Base-by-base conservation (phyloP, 2,888 invertebrate genomes). In the Ametastegia equiseti region DNA sequence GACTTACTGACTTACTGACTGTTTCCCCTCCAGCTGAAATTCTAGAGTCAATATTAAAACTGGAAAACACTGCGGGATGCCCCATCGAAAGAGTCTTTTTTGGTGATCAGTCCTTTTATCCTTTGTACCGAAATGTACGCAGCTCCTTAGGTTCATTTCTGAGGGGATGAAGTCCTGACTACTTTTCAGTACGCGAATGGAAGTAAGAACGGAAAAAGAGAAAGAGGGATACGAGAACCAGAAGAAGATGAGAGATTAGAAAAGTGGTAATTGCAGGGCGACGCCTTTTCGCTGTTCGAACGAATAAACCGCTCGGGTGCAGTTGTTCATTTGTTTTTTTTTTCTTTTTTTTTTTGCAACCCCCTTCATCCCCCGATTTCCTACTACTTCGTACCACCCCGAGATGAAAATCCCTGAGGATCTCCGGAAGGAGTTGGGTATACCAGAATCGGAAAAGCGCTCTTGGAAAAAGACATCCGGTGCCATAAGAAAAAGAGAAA, bases 271-370 rank as follows among this genome's bases (percentile, higher is more conserved):
- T 80, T 71, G 45, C 67, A 30, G 23, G 71, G 80, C 42, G 60
- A 69, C 80, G 80, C 80, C 80, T 57, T 23, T 80, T 80, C 75
- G 73, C 42, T 80, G 80, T 80, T 73, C 69, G 57, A 80, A 50
- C 50, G 65, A 54, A 80, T n/a, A n/a, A 80, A 80, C 47, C 80
- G 71, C 71, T 71, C 80, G 54, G 39, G 45, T 75, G 50, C 54
- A 75, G 54, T 36, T 75, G 50, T 33, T 75, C 50, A 54, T 60
- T 69, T 85, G 85, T 83, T 84, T 83, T 73, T 42, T 57, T 13
- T n/a, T 19, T 36, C 54, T 54, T 33, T 15, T 57, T 81, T 30
- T 23, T 15, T 60, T 27, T 30, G 11, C 27, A 27, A 13, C 23
- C 0, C 19, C n/a, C 39, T 39, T 19, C 39, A 2, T 39, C 36